A percentile compares a stretch with the other conserved stretches of the same genome.
Conservation (phyloP, 2,888 invertebrate species). For the Parnassius mnemosyne region DNA sequence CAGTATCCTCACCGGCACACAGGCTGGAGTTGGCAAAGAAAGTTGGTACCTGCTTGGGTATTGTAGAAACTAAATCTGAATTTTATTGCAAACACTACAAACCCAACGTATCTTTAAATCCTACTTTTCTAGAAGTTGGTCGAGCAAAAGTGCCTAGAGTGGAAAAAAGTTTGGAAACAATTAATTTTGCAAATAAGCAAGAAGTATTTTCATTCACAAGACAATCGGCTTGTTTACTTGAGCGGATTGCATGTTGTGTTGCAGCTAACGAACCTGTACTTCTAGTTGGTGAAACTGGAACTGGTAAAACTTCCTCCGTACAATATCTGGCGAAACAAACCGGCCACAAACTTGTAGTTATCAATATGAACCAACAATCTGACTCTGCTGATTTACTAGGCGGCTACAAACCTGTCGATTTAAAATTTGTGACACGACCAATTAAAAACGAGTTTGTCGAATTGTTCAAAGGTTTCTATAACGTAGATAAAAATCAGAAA, state of each 20-base stretch:
- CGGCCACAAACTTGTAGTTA: conserved; percentile 92
- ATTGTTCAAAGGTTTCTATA: conserved; percentile 89
- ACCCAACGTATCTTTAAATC: conserved; percentile 84
- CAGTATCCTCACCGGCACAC: conserved; percentile 83
- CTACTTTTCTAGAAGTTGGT: conserved; percentile 84
- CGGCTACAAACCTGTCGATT: conserved; percentile 97
- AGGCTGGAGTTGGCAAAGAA: conserved; percentile 85
- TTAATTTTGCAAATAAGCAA: conserved; percentile 64
- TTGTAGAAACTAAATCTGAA: conserved; percentile 89
- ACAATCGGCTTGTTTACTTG: conserved; percentile 89
- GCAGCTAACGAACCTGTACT: conserved; percentile 92
- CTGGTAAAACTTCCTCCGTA: conserved; percentile 97
- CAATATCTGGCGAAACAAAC: conserved; percentile 93
- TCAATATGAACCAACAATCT: conserved; percentile 99
- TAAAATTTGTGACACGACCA: conserved; percentile 90
- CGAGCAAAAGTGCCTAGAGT: conserved; percentile 80
- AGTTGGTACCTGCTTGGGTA: conserved; percentile 90
- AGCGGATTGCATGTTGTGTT: conserved; percentile 93
- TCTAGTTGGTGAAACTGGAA: conserved; percentile 98
- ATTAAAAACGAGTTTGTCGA: conserved; percentile 90
- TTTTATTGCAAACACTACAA: conserved; percentile 89
- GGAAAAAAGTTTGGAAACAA: conserved; percentile 59
- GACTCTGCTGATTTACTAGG: conserved; percentile 98
- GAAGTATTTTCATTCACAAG: conserved; percentile 90
- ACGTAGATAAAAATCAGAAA: conserved; percentile 87